A percentile compares a stretch with the other conserved stretches of the same genome.
Conservation (phyloP, 2,797 vertebrate genomes). For the Mergus octosetaceus region DNA sequence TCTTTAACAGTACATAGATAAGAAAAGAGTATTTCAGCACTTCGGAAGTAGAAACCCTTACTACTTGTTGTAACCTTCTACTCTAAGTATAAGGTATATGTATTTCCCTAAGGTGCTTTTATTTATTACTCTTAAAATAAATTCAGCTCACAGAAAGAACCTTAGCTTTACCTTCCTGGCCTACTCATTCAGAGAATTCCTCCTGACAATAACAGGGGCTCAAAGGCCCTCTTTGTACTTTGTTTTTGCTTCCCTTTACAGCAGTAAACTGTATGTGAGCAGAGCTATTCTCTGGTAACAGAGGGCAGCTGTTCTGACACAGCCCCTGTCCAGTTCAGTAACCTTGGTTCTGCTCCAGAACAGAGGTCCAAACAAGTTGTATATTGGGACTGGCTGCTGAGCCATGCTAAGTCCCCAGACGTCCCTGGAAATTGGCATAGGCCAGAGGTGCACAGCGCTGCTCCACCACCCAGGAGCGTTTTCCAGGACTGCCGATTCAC, state of each 20-base stretch:
- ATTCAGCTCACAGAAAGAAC: background rate
- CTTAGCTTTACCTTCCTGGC: background rate
- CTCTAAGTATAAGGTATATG: background rate
- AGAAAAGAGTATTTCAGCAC: background rate
- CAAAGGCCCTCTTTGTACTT: background rate
- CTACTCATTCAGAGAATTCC: background rate
- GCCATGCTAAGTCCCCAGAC: background rate
- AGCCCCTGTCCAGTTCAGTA: background rate
- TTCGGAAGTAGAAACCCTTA: background rate
- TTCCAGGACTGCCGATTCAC: background rate
- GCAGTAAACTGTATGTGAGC: background rate
- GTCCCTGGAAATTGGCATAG: background rate
- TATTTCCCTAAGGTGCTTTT: background rate
- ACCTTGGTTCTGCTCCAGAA: background rate
- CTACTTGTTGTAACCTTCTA: background rate
- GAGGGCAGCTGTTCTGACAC: background rate
- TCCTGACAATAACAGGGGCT: background rate
- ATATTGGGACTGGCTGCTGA: background rate
- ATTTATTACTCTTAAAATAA: background rate
- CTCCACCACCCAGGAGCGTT: background rate
- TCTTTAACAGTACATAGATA: background rate
- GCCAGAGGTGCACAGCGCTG: background rate
- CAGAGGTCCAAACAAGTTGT: background rate
- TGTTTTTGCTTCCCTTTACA: background rate
- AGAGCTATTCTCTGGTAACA: background rate